Evolutionary conservation across 1,140 invertebrate genomes (phyloP).

Genomic region (Nasonia vitripennis): DNA sequence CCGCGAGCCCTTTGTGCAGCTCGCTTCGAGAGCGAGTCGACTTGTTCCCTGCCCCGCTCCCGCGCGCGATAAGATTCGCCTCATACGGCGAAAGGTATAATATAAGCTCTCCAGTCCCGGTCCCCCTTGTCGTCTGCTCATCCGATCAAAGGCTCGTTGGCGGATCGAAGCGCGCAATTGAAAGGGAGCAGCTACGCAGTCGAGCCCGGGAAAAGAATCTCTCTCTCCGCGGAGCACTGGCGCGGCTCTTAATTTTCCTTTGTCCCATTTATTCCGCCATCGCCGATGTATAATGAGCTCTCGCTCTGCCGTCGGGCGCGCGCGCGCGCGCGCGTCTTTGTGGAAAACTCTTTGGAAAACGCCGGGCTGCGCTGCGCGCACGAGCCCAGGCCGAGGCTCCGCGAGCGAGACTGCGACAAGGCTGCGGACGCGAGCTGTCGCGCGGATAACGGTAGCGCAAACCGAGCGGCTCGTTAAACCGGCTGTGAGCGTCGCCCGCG

Average conservation of each 20-base stretch:
- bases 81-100: slow-evolving; percentile 35
- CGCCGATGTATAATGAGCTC: slow-evolving; percentile 32
- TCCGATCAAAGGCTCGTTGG: slow-evolving; percentile 38
- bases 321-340: slow-evolving; percentile 5
- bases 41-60: background rate
- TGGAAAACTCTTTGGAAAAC: background rate
- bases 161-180: slow-evolving; percentile 34
- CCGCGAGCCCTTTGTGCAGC: background rate
- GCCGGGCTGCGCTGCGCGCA: background rate
- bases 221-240: background rate
- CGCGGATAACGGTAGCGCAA: too few relatives aligned
- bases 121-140: slow-evolving; percentile 1
- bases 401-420: too few relatives aligned
- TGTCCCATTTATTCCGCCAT: slow-evolving; percentile 29
- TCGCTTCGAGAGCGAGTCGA: background rate
- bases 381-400: background rate
- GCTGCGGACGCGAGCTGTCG: too few relatives aligned
- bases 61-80: slow-evolving; percentile 14
- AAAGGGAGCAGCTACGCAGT: slow-evolving; percentile 27
- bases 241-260: slow-evolving; percentile 45
- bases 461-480: too few relatives aligned
- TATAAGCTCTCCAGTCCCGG: slow-evolving; percentile 15
- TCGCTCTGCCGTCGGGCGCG: too few relatives aligned
- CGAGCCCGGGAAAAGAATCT: background rate
- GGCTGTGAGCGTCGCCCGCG: too few relatives aligned